phyloP scores from a whole-genome alignment of 2,797 vertebrate genomes.

The Sardinella longiceps region DNA sequence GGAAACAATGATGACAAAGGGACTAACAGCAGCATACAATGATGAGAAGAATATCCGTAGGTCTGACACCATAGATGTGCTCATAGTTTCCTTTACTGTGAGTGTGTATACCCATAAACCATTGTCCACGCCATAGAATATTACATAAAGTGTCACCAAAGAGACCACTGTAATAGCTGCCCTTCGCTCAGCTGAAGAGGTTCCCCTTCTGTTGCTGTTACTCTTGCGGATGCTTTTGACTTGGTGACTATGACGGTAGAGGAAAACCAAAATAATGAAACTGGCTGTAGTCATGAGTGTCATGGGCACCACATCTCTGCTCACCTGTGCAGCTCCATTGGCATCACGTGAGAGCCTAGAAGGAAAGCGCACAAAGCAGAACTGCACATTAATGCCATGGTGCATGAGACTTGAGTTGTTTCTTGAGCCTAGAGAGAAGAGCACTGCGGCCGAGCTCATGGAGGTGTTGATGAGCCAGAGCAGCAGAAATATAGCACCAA shows the following conservation, averaged over 20 bases:
- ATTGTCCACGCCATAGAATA: slow-evolving; percentile 75
- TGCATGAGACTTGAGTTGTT: slow-evolving; percentile 52
- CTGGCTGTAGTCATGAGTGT: slow-evolving; percentile 72
- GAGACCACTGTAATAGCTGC: slow-evolving; percentile 72
- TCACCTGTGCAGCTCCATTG: slow-evolving; percentile 69
- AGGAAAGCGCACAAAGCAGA: slow-evolving; percentile 71
- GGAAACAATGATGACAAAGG: slow-evolving; percentile 71
- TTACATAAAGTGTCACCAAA: slow-evolving; percentile 72
- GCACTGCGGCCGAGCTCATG: slow-evolving; percentile 57
- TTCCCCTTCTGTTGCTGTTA: slow-evolving; percentile 30
- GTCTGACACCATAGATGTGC: slow-evolving; percentile 71
- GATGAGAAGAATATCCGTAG: slow-evolving; percentile 76
- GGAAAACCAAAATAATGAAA: slow-evolving; percentile 71
- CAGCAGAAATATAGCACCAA: slow-evolving; percentile 63
- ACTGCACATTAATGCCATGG: slow-evolving; percentile 69
- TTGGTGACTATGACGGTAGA: slow-evolving; percentile 72
- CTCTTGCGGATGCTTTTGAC: slow-evolving; percentile 63
- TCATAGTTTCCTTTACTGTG: slow-evolving; percentile 66
- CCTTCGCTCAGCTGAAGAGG: slow-evolving; percentile 60
- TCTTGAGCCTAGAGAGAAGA: slow-evolving; percentile 61
- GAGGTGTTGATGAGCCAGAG: slow-evolving; percentile 73
- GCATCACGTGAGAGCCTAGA: slow-evolving; percentile 60
- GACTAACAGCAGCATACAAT: slow-evolving; percentile 75
- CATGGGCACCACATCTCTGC: slow-evolving; percentile 76
- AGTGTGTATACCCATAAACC: slow-evolving; percentile 79